A percentile compares a stretch with the other conserved stretches of the same genome.
phyloP scores from a whole-genome alignment of 2,888 invertebrate genomes.

The Nomada lathburiana region DNA sequence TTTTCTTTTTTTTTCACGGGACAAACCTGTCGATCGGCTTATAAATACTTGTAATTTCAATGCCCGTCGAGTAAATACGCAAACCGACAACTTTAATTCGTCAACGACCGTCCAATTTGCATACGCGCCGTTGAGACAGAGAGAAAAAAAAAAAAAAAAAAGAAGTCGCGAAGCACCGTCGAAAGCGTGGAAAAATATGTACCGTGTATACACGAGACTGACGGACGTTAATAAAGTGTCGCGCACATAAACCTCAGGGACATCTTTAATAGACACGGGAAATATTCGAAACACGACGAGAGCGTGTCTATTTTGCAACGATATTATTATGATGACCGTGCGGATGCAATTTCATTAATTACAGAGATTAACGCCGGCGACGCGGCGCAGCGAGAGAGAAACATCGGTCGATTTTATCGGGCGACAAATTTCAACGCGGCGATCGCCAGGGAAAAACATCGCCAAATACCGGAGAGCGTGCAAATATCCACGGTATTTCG shows the following conservation, averaged over 20 bases:
- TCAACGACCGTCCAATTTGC: background rate
- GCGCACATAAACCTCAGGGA: conserved; percentile 11
- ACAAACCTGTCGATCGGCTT: no score
- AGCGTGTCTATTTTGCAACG: conserved; percentile 32
- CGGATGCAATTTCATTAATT: conserved; percentile 46
- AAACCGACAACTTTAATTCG: background rate
- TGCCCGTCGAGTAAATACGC: background rate
- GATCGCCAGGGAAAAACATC: conserved; percentile 20
- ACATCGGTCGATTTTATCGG: conserved; percentile 54
- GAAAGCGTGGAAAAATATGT: background rate
- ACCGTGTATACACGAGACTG: background rate
- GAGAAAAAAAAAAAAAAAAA: no score
- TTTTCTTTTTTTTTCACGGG: no score
- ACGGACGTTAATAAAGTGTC: conserved; percentile 13
- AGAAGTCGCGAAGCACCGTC: background rate
- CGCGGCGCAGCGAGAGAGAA: conserved; percentile 18
- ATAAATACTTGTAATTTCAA: no score
- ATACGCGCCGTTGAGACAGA: no score
- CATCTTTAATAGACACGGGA: conserved; percentile 4
- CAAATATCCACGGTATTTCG: conserved; percentile 59
- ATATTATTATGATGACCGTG: conserved; percentile 41
- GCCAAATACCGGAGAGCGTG: conserved; percentile 17
- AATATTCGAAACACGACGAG: conserved; percentile 23
- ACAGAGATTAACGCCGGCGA: conserved; percentile 21
- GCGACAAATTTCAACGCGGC: conserved; percentile 45